Conservation (phyloP, 1,140 invertebrate genomes). For the Pseudomyrmex cubaensis region DNA sequence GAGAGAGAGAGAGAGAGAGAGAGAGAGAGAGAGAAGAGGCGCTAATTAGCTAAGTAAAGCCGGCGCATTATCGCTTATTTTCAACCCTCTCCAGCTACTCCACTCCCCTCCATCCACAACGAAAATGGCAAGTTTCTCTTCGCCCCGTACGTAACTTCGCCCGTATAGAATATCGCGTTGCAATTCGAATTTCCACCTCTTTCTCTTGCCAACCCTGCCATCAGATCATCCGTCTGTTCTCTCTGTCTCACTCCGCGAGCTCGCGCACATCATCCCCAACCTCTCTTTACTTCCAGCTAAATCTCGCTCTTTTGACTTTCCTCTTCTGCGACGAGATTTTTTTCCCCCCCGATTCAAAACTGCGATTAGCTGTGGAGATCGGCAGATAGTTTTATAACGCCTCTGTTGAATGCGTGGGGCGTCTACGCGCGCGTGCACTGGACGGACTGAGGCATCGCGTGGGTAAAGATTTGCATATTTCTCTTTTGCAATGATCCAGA, state of each 20-base stretch:
- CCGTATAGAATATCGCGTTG: slow-evolving; percentile 66
- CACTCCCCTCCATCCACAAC: slow-evolving; percentile 35
- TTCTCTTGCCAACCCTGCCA: slow-evolving; percentile 24
- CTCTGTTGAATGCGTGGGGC: slow-evolving; percentile 48
- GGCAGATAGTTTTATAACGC: slow-evolving; percentile 67
- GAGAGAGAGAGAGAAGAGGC: no score
- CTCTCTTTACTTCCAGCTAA: slow-evolving; percentile 36
- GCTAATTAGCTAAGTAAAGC: slow-evolving; percentile 86
- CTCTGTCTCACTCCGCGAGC: not conserved
- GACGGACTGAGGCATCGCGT: slow-evolving; percentile 1
- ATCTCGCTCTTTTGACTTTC: slow-evolving; percentile 49
- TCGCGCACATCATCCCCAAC: slow-evolving; percentile 19
- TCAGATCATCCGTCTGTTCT: slow-evolving; percentile 15
- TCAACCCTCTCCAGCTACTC: slow-evolving; percentile 76
- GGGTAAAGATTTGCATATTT: slow-evolving; percentile 27
- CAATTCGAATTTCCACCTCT: slow-evolving; percentile 64
- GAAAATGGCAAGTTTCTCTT: slow-evolving; percentile 74
- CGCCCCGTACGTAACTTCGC: slow-evolving; percentile 69
- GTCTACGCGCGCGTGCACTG: not conserved
- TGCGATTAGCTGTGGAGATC: slow-evolving; percentile 49
- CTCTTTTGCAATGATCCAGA: slow-evolving; percentile 19
- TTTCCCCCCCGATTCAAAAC: slow-evolving; percentile 43
- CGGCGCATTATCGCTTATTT: slow-evolving; percentile 84
- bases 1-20: slow-evolving; percentile 71
- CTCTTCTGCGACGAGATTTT: slow-evolving; percentile 26